Percentiles rank a stretch among this genome's conserved stretches.
phyloP scores from a whole-genome alignment of 92 coral and sea anemone species.

The Desmophyllum pertusum region DNA sequence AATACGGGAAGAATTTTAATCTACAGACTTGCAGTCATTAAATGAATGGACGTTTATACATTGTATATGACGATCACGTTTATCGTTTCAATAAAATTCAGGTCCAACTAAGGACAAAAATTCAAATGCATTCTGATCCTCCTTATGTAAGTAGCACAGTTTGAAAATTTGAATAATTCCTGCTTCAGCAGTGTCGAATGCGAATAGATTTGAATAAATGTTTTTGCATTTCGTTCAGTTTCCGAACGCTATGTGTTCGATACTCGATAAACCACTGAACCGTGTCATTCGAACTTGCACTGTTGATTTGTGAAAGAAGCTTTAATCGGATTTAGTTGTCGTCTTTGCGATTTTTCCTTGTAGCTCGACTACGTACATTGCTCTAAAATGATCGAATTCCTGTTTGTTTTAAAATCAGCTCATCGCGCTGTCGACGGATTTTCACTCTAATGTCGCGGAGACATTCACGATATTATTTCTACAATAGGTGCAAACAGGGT shows the following conservation, averaged over 20 bases:
- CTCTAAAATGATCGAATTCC: conserved; percentile 4
- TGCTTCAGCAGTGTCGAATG: neutral
- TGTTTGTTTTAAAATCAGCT: neutral
- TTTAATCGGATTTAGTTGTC: conserved; percentile 6
- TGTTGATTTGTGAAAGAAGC: neutral
- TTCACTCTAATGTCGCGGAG: neutral
- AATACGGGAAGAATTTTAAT: conserved; percentile 20
- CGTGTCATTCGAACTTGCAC: conserved; percentile 1
- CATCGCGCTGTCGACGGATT: conserved; percentile 11
- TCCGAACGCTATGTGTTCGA: neutral
- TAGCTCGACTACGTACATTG: neutral
- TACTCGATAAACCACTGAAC: conserved; percentile 6
- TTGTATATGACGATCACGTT: conserved; percentile 8
- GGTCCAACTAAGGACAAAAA: neutral
- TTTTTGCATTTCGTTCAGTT: neutral
- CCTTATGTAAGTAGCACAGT: neutral
- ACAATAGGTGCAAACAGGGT: neutral
- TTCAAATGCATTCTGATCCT: too few species aligned
- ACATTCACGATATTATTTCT: conserved; percentile 9
- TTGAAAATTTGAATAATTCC: neutral
- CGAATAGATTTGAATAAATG: neutral
- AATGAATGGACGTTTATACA: neutral
- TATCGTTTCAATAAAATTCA: neutral
- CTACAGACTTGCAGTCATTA: neutral
- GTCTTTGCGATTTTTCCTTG: conserved; percentile 7